These are phyloP conservation scores for Perithous albicinctus DNA, from an alignment of 2,888 invertebrate species.

Conservation along the genomic window DNA sequence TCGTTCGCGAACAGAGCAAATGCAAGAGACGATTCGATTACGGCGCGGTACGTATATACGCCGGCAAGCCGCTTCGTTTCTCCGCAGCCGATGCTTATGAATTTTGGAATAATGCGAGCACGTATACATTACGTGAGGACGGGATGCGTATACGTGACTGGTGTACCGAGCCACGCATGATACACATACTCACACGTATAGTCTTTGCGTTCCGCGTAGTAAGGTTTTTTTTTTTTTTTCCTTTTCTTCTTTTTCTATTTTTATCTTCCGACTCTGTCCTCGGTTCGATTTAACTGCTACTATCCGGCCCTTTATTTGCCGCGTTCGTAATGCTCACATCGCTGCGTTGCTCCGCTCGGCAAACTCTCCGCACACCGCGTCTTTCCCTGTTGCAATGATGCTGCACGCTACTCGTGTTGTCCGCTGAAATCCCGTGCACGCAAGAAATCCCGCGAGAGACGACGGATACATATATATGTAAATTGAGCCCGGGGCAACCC, in stretches of 20 bases:
- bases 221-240: neutral
- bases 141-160: slow-evolving; percentile 69
- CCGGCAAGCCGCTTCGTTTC: slow-evolving; percentile 20
- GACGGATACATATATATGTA: slow-evolving; percentile 46
- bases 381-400: slow-evolving; percentile 12
- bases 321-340: slow-evolving; percentile 18
- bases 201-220: slow-evolving; percentile 37
- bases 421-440: slow-evolving; percentile 56
- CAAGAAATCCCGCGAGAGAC: slow-evolving; percentile 63
- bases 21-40: slow-evolving; percentile 63
- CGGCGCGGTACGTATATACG: slow-evolving; percentile 8
- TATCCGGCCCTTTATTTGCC: neutral
- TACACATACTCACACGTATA: slow-evolving; percentile 40
- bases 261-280: neutral
- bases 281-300: slow-evolving; percentile 15
- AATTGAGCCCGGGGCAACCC: slow-evolving; percentile 8
- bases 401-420: slow-evolving; percentile 15
- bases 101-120: slow-evolving; percentile 79
- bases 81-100: slow-evolving; percentile 71
- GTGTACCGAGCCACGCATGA: slow-evolving; percentile 63
- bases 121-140: slow-evolving; percentile 70
- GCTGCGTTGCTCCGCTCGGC: neutral
- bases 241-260: neutral
- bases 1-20: slow-evolving; percentile 16
- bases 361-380: neutral